phyloP scores from a whole-genome alignment of 2,888 invertebrate genomes.

The Meteorus colon region DNA sequence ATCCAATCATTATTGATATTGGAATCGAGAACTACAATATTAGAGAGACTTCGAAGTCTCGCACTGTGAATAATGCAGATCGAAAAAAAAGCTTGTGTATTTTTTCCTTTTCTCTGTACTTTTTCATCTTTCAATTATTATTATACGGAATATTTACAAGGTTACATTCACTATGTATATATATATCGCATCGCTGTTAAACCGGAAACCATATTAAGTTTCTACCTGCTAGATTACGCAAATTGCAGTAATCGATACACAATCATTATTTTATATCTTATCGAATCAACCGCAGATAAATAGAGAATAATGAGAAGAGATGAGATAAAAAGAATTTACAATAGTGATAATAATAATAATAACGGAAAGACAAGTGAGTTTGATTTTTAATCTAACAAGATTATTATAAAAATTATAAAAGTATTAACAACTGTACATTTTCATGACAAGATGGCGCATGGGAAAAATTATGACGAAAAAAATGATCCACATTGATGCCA shows the following conservation, averaged over 20 bases:
- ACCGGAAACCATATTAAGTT: neutral
- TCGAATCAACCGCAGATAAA: conserved; percentile 11
- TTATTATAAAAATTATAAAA: conserved; percentile 65
- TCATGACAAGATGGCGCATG: conserved; percentile 40
- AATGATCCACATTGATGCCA: neutral
- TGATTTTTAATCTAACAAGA: conserved; percentile 24
- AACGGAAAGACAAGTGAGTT: conserved; percentile 20
- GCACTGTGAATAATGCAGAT: neutral
- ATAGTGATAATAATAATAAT: conserved; percentile 10
- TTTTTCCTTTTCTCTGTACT: neutral
- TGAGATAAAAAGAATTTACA: neutral
- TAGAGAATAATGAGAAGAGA: neutral
- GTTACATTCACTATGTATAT: conserved; percentile 21
- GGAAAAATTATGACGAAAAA: conserved; percentile 16
- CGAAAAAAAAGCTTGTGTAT: conserved; percentile 8
- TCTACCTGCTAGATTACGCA: conserved; percentile 6
- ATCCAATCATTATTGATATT: conserved; percentile 10
- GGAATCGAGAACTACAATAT: neutral
- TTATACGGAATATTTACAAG: conserved; percentile 33
- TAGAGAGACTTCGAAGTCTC: neutral
- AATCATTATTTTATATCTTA: conserved; percentile 23
- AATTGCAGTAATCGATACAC: conserved; percentile 34
- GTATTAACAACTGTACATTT: conserved; percentile 71
- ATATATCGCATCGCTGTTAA: conserved; percentile 8
- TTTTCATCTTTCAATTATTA: conserved; percentile 13